Evolutionary conservation across 2,888 invertebrate species (phyloP).

Genomic region (Erebia ligea): DNA sequence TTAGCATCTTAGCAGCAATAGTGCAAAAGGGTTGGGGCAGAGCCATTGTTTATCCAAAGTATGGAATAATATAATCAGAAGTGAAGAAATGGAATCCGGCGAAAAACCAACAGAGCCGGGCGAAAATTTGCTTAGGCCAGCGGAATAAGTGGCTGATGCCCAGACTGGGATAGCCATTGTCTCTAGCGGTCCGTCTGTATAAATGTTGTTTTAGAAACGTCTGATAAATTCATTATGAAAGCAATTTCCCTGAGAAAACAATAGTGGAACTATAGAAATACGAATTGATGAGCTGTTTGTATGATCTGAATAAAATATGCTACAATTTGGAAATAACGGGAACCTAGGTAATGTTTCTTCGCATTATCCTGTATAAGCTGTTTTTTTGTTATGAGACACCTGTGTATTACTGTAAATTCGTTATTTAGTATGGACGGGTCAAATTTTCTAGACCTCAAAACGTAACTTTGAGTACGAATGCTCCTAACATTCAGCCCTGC

Average conservation of each 20-base stretch:
- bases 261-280: conserved; percentile 1
- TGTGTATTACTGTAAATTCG: too few relatives aligned
- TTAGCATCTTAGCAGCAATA: conserved; percentile 63
- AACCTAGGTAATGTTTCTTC: too few relatives aligned
- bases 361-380: too few relatives aligned
- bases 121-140: conserved; percentile 83
- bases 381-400: too few relatives aligned
- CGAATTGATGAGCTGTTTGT: background rate
- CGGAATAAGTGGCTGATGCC: conserved; percentile 77
- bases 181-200: conserved; percentile 56
- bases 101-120: conserved; percentile 79
- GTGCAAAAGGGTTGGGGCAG: conserved; percentile 76
- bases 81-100: conserved; percentile 81
- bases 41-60: conserved; percentile 80
- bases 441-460: background rate
- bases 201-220: conserved; percentile 44
- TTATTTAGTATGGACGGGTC: too few relatives aligned
- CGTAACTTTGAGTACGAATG: background rate
- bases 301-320: too few relatives aligned
- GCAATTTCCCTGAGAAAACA: conserved; percentile 27
- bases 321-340: too few relatives aligned
- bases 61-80: conserved; percentile 83
- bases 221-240: conserved; percentile 28
- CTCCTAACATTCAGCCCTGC: background rate
- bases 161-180: conserved; percentile 66